Evolutionary conservation across 2,797 vertebrate genomes (phyloP), one percentile per base, ranked within the genome.

Genomic region (Neostethus bicornis): DNA sequence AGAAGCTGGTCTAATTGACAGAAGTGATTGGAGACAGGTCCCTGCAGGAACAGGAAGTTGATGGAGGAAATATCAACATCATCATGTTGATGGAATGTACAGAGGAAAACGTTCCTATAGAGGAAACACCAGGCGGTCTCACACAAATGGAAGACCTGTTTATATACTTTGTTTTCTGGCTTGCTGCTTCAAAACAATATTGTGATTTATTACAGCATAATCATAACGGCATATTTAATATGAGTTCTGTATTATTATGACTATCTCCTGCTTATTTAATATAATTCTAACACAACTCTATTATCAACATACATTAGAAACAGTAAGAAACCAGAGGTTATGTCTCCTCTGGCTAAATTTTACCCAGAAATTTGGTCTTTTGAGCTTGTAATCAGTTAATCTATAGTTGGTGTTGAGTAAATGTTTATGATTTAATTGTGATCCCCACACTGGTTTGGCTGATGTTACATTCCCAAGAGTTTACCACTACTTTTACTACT

Each of bases 21-120:
- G 92, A 80, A 78, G 83, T 95, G 95, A 96, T 91, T 92, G 87
- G 92, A 96, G 90, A 90, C 95, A 96, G 96, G 94, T 92, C 92
- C 93, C 90, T 87, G 92, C 91, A 90, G 81, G 84, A 85, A 90
- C 71, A 80, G 83, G 90, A 89, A 86, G 89, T 91, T 91, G 92
- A 93, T 92, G 90, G 93, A 95, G 94, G 94, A 96, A 95, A 92
- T 89, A 90, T 82, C 77, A 84, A 70, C 61, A 79, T 88, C 80
- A 88, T 86, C 78, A 85, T 88, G 90, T 87, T 93, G 92, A 91
- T 92, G 88, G 85, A 89, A 88, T 91, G 92, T 90, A 54, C 14
- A 8, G 61, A 78, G 66, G 73, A 48, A 81, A 68, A 84, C 72
- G 84, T 88, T 89, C 84, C 85, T 80, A 61, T 77, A 19, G 75